phyloP scores from a whole-genome alignment of 2,888 invertebrate genomes.

The Pterostichus madidus region DNA sequence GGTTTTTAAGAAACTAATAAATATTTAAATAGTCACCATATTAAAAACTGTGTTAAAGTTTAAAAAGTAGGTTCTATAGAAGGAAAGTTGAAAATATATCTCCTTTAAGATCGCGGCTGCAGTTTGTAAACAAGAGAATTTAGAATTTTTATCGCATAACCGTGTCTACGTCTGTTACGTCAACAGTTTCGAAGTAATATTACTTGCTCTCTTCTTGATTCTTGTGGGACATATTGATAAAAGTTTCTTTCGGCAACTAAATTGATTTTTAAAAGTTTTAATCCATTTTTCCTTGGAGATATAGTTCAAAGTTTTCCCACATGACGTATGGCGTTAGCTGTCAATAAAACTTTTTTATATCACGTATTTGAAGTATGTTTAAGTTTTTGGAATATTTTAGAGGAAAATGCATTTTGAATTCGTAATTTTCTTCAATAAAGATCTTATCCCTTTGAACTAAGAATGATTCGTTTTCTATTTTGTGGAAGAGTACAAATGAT shows the following conservation, averaged over 20 bases:
- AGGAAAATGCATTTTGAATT: constrained; percentile 2
- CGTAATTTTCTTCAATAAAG: background rate
- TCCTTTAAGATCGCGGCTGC: background rate
- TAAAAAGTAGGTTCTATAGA: too few relatives aligned
- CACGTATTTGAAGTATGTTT: background rate
- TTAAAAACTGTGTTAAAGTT: background rate
- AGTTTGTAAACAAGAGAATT: background rate
- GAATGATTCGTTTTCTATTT: too few relatives aligned
- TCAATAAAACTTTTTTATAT: constrained; percentile 37
- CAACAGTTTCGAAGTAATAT: constrained; percentile 11
- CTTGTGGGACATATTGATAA: constrained; percentile 21
- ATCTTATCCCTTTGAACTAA: background rate
- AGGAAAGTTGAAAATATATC: background rate
- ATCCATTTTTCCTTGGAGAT: constrained; percentile 14
- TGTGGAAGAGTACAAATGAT: too few relatives aligned
- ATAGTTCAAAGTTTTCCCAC: constrained; percentile 26
- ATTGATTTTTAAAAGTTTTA: constrained; percentile 46
- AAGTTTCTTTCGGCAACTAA: constrained; percentile 10
- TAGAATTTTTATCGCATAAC: constrained; percentile 25
- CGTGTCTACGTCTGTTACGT: background rate
- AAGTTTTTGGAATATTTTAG: constrained; percentile 5
- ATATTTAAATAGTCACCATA: too few relatives aligned
- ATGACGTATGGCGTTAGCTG: constrained; percentile 36
- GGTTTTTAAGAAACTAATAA: too few relatives aligned
- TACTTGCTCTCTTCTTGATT: constrained; percentile 14